Base-by-base conservation (phyloP, 2,113 vertebrate genomes). In the Corythornis cristatus region DNA sequence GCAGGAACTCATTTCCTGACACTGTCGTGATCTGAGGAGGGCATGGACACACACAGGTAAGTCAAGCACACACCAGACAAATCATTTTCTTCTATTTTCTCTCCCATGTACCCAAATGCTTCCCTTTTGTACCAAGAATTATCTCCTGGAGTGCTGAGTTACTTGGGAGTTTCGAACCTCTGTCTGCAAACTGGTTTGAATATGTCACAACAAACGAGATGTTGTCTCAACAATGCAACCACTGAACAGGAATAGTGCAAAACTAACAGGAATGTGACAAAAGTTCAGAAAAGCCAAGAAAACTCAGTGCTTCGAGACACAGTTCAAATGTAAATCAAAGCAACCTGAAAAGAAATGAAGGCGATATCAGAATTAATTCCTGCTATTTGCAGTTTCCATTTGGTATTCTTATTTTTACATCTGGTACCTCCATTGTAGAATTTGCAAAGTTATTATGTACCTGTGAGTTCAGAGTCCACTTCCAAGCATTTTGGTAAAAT, bases 1-100 rank as follows among this genome's bases (percentile, higher is more conserved):
- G 96, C 82, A 99, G 98, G 91, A 98, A 98, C 93, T 98, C 98
- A 88, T 98, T 98, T 95, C 98, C 98, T 96, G 97, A 98, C 77
- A 95, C 82, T 65, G 98, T 98, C 22, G 98, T 98, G 97, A 99
- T 98, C 98, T 98, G 77, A 85, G 82, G 90, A 90, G 66, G 72
- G 15, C 29, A 90, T 6, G 71, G 78, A 78, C 77, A 95, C 89
- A 67, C 75, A 96, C 86, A 97, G 95, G 91, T 97, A 94, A 97
- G 90, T 37, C 94, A 83, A 94, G 43, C 57, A 56, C 61, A 62
- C 85, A 26, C 46, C 12, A 74, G 71, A 68, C 43, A 90, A 45
- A 88, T 31, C 3, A 75, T 76, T 95, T 94, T 3, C 65, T 67
- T 78, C 72, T 70, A 0, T 68, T 86, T 71, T 19, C 21, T 68